These are phyloP conservation scores for Poecilobothrus nobilitatus DNA, from an alignment of 2,888 invertebrate species.

Conservation along the genomic window DNA sequence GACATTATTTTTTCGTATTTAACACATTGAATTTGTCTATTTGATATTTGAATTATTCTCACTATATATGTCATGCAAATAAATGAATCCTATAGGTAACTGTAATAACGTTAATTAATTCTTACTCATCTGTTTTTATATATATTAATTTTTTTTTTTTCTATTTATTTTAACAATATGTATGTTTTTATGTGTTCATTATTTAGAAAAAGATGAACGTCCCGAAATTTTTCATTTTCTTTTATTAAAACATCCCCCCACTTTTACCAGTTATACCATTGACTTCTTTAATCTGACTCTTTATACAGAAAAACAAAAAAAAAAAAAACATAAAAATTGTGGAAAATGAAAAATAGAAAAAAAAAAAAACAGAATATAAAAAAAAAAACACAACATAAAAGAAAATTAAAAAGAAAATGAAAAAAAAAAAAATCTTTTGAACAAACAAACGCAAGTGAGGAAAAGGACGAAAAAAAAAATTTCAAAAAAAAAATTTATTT, in stretches of 20 bases:
- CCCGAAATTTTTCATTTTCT: slow-evolving; percentile 5
- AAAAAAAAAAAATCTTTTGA: slow-evolving; percentile 1
- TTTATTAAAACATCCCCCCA: background rate
- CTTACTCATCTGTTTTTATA: background rate
- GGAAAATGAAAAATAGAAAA: background rate
- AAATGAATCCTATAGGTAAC: background rate
- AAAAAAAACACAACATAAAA: background rate
- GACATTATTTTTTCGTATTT: too few species aligned
- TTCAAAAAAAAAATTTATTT: background rate
- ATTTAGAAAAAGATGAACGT: slow-evolving; percentile 1
- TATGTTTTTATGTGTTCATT: background rate
- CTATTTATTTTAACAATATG: background rate
- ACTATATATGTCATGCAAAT: too few species aligned
- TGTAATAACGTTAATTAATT: background rate
- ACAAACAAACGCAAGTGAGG: background rate
- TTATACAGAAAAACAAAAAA: background rate
- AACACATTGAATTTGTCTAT: too few species aligned
- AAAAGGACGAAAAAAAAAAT: background rate
- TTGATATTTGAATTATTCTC: too few species aligned
- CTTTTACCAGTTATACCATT: background rate
- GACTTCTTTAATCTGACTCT: background rate
- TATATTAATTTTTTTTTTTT: background rate
- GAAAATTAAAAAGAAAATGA: slow-evolving; percentile 5
- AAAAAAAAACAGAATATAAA: background rate
- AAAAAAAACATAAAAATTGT: background rate